These are phyloP conservation scores for Leguminivora glycinivorella DNA, from an alignment of 1,140 invertebrate genomes.

Conservation along the genomic window DNA sequence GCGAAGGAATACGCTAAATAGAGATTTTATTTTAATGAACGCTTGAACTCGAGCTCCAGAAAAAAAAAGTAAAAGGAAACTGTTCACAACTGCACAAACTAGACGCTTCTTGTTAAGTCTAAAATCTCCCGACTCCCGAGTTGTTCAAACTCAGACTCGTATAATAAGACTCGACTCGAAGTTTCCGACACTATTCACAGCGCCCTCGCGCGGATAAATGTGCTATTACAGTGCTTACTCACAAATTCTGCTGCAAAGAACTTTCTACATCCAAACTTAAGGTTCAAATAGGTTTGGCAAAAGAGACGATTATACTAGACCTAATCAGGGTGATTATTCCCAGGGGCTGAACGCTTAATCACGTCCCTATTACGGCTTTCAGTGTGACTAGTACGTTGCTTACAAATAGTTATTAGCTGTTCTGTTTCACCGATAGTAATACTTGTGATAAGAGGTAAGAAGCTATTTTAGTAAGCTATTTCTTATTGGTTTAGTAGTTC, in stretches of 20 bases:
- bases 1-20: too few species aligned
- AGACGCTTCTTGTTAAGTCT: too few species aligned
- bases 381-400: not conserved
- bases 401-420: slow-evolving; percentile 7
- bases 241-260: not conserved
- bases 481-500: too few species aligned
- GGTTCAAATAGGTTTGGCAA: not conserved
- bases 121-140: too few species aligned
- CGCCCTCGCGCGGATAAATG: slow-evolving; percentile 1
- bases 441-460: not conserved
- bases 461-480: not conserved
- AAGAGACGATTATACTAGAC: not conserved
- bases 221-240: not conserved
- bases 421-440: not conserved
- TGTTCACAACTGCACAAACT: too few species aligned
- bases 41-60: not conserved
- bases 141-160: too few species aligned
- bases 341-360: slow-evolving; percentile 7
- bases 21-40: too few species aligned
- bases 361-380: slow-evolving; percentile 10
- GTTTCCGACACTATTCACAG: not conserved
- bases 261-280: not conserved
- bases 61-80: too few species aligned
- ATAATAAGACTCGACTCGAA: not conserved
- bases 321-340: slow-evolving; percentile 27